phyloP scores from a whole-genome alignment of 2,888 invertebrate genomes.

The Eupithecia abbreviata region DNA sequence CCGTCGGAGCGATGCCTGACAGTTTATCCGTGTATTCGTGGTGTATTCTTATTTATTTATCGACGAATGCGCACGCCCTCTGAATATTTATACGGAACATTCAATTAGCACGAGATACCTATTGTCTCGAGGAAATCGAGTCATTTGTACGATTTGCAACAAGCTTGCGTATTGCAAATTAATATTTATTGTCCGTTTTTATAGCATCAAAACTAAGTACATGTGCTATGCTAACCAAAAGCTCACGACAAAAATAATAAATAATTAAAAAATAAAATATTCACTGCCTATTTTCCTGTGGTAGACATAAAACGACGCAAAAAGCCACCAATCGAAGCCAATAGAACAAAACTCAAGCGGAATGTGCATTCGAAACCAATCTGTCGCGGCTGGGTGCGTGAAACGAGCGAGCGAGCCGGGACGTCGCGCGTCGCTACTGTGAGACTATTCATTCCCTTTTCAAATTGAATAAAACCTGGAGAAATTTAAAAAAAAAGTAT shows the following conservation, averaged over 20 bases:
- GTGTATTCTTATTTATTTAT: constrained; percentile 52
- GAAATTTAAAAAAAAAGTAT: background rate
- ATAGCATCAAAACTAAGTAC: too few relatives aligned
- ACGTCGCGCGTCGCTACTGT: constrained; percentile 30
- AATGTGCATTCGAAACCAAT: constrained; percentile 38
- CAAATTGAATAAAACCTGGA: constrained; percentile 7
- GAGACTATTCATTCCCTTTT: constrained; percentile 29
- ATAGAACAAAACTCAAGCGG: constrained; percentile 42
- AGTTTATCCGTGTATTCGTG: constrained; percentile 46
- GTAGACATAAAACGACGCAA: constrained; percentile 39
- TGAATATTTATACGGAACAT: constrained; percentile 41
- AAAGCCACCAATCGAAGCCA: constrained; percentile 33
- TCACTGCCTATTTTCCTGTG: constrained; percentile 23
- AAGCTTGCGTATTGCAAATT: background rate
- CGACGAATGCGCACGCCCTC: constrained; percentile 44
- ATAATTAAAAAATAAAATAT: constrained; percentile 28
- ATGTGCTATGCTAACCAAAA: background rate
- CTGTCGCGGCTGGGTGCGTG: constrained; percentile 35
- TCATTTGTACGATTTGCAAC: constrained; percentile 23
- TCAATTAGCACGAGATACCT: constrained; percentile 21
- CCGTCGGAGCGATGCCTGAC: constrained; percentile 41
- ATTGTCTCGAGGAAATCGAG: constrained; percentile 33
- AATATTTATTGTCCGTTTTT: background rate
- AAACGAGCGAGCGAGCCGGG: constrained; percentile 19
- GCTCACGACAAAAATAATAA: background rate